These are phyloP conservation scores for Chionoecetes opilio DNA, from an alignment of 1,140 invertebrate genomes.

Conservation along the genomic window DNA sequence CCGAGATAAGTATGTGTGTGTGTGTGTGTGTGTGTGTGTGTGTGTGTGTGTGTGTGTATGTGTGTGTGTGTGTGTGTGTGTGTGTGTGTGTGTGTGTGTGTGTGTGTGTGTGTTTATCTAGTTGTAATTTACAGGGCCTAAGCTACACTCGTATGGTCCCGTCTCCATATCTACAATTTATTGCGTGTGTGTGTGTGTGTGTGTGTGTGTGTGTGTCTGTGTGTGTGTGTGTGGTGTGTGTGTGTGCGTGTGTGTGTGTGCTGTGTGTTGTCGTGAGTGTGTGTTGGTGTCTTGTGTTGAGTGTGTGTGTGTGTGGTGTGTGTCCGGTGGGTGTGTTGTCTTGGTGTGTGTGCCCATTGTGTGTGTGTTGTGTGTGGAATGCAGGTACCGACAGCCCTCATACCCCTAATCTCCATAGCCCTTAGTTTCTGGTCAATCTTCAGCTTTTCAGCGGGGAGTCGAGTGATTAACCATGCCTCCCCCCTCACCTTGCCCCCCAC, in stretches of 20 bases:
- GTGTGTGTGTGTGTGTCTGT: background rate
- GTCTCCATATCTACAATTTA: too few species aligned
- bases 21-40: constrained; percentile 24
- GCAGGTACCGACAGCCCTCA: too few species aligned
- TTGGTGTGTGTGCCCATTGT: too few species aligned
- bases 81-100: background rate
- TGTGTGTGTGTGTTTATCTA: too few species aligned
- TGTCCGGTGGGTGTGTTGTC: too few species aligned
- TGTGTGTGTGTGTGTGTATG: constrained; percentile 12
- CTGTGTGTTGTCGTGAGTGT: background rate
- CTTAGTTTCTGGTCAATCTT: background rate
- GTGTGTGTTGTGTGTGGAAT: too few species aligned
- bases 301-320: too few species aligned
- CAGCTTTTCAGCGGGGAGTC: background rate
- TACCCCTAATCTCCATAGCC: background rate
- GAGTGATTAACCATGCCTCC: background rate
- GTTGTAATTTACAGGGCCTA: too few species aligned
- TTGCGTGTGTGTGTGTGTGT: background rate
- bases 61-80: background rate
- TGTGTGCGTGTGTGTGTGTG: too few species aligned
- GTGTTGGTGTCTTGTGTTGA: background rate
- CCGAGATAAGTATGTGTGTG: background rate
- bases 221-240: background rate
- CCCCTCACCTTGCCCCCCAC: background rate
- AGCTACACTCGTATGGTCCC: too few species aligned